Evolutionary conservation across 1,140 invertebrate genomes (phyloP).

Genomic region (Ectropis grisescens): DNA sequence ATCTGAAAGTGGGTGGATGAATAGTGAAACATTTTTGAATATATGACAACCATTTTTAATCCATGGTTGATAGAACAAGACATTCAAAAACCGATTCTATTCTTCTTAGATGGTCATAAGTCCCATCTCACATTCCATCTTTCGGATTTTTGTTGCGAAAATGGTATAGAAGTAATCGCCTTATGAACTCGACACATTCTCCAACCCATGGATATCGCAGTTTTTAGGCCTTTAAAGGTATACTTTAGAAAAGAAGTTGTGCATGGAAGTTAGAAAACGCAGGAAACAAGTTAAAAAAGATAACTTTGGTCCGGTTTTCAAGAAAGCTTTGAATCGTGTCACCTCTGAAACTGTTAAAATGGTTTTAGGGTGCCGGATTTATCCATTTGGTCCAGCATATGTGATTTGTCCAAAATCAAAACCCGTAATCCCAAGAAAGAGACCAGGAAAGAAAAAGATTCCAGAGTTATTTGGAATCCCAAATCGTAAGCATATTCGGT

Average conservation of each 20-base stretch:
- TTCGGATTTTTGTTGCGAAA: constrained; percentile 28
- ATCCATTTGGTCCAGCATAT: constrained; percentile 13
- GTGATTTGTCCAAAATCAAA: constrained; percentile 15
- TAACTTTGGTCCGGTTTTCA: constrained; percentile 10
- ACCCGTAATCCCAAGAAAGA: constrained; percentile 1
- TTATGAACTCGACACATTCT: constrained; percentile 54
- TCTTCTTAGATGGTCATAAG: constrained; percentile 43
- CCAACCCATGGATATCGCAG: constrained; percentile 34
- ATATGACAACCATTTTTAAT: constrained; percentile 32
- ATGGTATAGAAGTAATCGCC: constrained; percentile 29
- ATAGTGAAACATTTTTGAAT: constrained; percentile 38
- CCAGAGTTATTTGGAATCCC: constrained; percentile 3
- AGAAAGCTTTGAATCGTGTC: constrained; percentile 10
- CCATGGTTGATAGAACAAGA: constrained; percentile 24
- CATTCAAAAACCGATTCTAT: constrained; percentile 26
- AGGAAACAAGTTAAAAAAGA: constrained; percentile 11
- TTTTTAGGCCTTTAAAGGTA: constrained; percentile 15
- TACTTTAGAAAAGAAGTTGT: constrained; percentile 12
- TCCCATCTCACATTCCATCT: constrained; percentile 32
- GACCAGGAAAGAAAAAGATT: too few relatives aligned
- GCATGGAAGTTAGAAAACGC: constrained; percentile 14
- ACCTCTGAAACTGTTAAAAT: constrained; percentile 8
- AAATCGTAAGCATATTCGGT: constrained; percentile 6
- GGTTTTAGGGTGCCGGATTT: constrained; percentile 14
- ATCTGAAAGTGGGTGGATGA: constrained; percentile 47